Percentiles rank a stretch among this genome's conserved stretches.
These are phyloP conservation scores for Biston stratarius DNA, from an alignment of 2,888 invertebrate species.

Conservation along the genomic window DNA sequence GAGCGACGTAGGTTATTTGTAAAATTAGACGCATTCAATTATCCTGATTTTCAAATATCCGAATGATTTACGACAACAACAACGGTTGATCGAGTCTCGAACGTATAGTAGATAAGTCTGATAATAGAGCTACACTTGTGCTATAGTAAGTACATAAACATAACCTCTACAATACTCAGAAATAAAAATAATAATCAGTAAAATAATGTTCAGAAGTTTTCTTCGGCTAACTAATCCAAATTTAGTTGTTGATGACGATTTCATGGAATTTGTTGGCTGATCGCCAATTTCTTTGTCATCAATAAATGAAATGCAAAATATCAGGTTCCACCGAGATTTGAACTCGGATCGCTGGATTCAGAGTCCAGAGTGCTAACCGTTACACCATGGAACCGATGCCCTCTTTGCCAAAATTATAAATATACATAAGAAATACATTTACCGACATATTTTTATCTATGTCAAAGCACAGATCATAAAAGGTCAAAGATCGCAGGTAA, in stretches of 20 bases:
- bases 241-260: neutral
- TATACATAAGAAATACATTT: neutral
- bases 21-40: too few species aligned
- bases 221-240: neutral
- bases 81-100: too few species aligned
- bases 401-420: neutral
- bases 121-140: too few species aligned
- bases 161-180: too few species aligned
- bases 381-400: slow-evolving; percentile 84
- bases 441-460: slow-evolving; percentile 8
- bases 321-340: slow-evolving; percentile 92
- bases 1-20: too few species aligned
- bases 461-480: neutral
- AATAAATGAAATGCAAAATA: slow-evolving; percentile 40
- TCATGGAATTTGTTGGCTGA: neutral
- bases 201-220: neutral
- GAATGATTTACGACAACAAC: too few species aligned
- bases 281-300: slow-evolving; percentile 14
- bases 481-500: neutral
- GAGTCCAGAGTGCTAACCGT: slow-evolving; percentile 93
- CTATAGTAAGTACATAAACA: too few species aligned
- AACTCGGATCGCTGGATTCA: slow-evolving; percentile 94
- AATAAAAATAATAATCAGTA: neutral
- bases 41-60: too few species aligned
- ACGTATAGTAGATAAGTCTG: too few species aligned